Base-by-base conservation (phyloP, 2,797 vertebrate species). In the Pangasius krempfi region DNA sequence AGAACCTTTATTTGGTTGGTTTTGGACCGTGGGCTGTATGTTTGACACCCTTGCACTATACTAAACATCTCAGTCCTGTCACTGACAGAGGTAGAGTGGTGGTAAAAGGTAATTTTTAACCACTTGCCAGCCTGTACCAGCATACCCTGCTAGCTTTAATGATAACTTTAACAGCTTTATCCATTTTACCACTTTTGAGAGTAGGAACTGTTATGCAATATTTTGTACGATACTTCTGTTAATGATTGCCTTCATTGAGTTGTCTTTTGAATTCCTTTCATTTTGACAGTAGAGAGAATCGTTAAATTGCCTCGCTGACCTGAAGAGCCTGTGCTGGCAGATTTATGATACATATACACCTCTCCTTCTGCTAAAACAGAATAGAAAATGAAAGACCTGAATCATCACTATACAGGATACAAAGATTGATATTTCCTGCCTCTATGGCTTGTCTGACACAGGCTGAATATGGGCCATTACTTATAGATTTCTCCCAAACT, bases 261-360 rank as follows among this genome's bases (percentile, higher is more conserved):
- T 25, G 16, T 4, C 58, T 87, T 47, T 60, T 72, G 40, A 72
- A 82, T 52, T 16, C 50, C 47, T 52, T 52, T 66, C 33, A n/a
- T 40, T 83, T 58, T 66, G 12, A 64, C 79, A 87, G 25, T 64
- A 88, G 76, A 33, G 37, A 90, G 72, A 81, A 78, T 72, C 30
- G 2, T 58, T 33, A 72, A n/a, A 27, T 27, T 62, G 79, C 54
- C 84, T 72, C 6, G 20, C 62, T 54, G 88, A 89, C 84, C 83
- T 60, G 75, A 87, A 37, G 78, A 37, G 70, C 84, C 82, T 52
- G 33, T 73, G 78, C 68, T 64, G 33, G 78, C 54, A 33, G 78
- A 62, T 73, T 72, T 33, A 78, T 83, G 82, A 88, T n/a, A 62
- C 58, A 60, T 25, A 44, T 47, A 16, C 80, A 64, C 58, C 12